phyloP scores from a whole-genome alignment of 2,888 invertebrate genomes.

The Aelia acuminata region DNA sequence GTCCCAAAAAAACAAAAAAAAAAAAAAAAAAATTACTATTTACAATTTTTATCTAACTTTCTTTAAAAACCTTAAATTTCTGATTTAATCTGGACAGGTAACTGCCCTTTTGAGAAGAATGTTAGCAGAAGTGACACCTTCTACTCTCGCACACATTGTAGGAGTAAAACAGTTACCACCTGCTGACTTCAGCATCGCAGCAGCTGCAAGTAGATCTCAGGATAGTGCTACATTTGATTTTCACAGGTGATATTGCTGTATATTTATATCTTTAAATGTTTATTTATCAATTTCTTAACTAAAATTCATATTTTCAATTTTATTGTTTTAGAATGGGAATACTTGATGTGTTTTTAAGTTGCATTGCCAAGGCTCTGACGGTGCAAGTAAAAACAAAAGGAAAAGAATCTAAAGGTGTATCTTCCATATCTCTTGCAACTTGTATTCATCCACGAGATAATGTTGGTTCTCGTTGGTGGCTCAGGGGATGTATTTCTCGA shows the following conservation, averaged over 20 bases:
- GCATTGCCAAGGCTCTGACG: slow-evolving; percentile 91
- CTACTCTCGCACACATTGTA: slow-evolving; percentile 83
- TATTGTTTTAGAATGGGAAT: slow-evolving; percentile 77
- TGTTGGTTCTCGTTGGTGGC: slow-evolving; percentile 82
- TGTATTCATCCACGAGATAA: slow-evolving; percentile 75
- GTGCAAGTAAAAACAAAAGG: slow-evolving; percentile 88
- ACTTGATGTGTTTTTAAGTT: slow-evolving; percentile 90
- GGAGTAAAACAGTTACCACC: slow-evolving; percentile 81
- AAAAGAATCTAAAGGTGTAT: slow-evolving; percentile 71
- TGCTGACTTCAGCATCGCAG: slow-evolving; percentile 82
- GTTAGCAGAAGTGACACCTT: slow-evolving; percentile 90
- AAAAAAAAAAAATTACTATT: too few species aligned
- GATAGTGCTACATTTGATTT: slow-evolving; percentile 71
- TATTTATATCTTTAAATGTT: slow-evolving; percentile 33
- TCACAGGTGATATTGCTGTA: slow-evolving; percentile 69
- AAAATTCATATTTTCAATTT: background rate
- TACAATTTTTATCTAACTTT: too few species aligned
- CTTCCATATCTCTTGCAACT: slow-evolving; percentile 75
- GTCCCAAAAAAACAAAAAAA: too few species aligned
- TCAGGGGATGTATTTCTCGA: slow-evolving; percentile 85
- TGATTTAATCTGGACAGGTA: slow-evolving; percentile 72
- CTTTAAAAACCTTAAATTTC: too few species aligned
- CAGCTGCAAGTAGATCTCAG: slow-evolving; percentile 71
- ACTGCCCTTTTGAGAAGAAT: slow-evolving; percentile 89
- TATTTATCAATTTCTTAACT: background rate